Base-by-base conservation (phyloP, 1,140 invertebrate species). In the Penaeus indicus region DNA sequence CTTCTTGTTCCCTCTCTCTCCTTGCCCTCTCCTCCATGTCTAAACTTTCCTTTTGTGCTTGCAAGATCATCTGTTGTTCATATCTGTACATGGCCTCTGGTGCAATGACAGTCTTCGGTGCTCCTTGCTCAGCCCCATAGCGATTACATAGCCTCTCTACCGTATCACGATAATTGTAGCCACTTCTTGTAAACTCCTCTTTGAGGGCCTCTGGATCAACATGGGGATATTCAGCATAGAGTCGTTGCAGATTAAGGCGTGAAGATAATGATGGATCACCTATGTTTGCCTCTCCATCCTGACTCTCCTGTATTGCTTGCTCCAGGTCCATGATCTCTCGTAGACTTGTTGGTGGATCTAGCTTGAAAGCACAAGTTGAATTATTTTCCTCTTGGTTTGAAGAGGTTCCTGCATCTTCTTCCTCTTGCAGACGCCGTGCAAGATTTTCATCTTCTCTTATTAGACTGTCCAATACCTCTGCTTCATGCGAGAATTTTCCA, bases 241-340 rank as follows among this genome's bases (percentile, higher is more conserved):
- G 62, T 42, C 88, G 83, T 63, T 85, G 77, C 16, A 89, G 61
- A 27, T 67, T 89, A 42, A 89, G 88, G 27, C 54, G 62, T n/a
- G 83, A 85, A 13, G 88, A 89, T 38, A 89, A 60, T 7, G 64
- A 69, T 25, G 61, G 47, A 25, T 69, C 62, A 8, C 75, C 79
- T 7, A 19, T 10, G 54, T 42, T 84, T 16, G 11, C 25, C 25
- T n/a, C 62, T 25, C 85, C 78, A 27, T 25, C 54, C 21, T 81
- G 83, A 47, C 88, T 89, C 62, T 69, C 42, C 47, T 80, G 77
- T 60, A 89, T n/a, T 72, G 88, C 88, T 80, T 89, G 77, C n/a
- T 89, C 88, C n/a, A 89, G 77, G 38, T 89, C 81, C 88, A 89
- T 89, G 32, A 89, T 89, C 82, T 89, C 88, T 27, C 81, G 75